Evolutionary conservation across 2,113 vertebrate species (phyloP), one percentile per base, ranked within the genome.

Genomic region (Pontoporia blainvillei): DNA sequence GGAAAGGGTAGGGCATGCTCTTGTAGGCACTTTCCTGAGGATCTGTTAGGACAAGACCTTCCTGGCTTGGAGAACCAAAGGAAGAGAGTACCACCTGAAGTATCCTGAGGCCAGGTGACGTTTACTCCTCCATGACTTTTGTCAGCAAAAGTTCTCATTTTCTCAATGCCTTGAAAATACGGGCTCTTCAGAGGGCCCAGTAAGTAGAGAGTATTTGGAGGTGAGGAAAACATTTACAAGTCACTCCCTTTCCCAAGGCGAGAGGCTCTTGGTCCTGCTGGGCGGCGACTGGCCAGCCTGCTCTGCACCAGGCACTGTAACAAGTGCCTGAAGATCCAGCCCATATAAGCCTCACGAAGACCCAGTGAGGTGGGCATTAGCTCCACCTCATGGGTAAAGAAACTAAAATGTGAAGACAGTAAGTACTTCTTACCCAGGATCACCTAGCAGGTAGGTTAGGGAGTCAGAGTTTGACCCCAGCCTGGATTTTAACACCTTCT

Each of bases 81-180:
- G 75, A 7, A 62, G 46, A 66, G 27, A 46, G 14, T 13, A 2
- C 21, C 2, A 15, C 46, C n/a, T 57, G 39, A 41, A 52, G 75
- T 39, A 8, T 14, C 73, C 20, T 59, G 72, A 93, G 41, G 41
- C 61, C 36, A 34, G 29, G 20, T 39, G 57, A 57, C 9, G 11
- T 17, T 29, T 21, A 41, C 64, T 83, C 7, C 3, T 44, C 59
- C 10, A 3, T 71, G 15, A 46, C 6, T 46, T 61, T 41, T 73
- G 67, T n/a, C 78, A 44, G 20, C 21, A 36, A 52, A 34, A 36
- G 6, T 10, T 73, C 25, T 39, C 41, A 20, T 90, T 89, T 89
- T 36, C 72, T 83, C n/a, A 94, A 66, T 41, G 54, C 31, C 41
- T 66, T 86, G 73, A 82, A 72, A 90, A 66, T 66, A 52, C 2